Evolutionary conservation across 2,888 invertebrate species (phyloP), one percentile per base, ranked within the genome.

Genomic region (Hydroisotoma schaefferi): DNA sequence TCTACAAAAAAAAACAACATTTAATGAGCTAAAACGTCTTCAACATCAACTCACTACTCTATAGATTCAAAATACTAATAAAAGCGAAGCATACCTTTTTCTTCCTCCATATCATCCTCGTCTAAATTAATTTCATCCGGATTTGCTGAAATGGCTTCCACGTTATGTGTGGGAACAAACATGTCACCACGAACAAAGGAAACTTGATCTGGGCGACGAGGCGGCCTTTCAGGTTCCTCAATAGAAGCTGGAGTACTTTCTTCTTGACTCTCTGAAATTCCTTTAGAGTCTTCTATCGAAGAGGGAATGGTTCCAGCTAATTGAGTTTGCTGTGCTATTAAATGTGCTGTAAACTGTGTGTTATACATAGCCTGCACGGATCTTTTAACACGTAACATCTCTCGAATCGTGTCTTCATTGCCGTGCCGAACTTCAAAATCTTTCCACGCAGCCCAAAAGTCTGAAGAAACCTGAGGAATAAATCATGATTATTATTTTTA

Each of bases 391-490:
- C 98, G 83, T 73, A 99, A 80, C 97, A 99, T 97, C 81, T 99
- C 98, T 47, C 97, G 83, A 85, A 99, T 94, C 0, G 99, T 99
- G 75, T 99, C 99, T 78, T 99, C 98, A 79, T 99, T 99, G 18
- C 99, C 99, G 78, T 99, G 98, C 49, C 92, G 85, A 20, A 98
- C 92, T 81, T 99, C 99, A 80, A 99, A 99, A 75, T 98, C 95
- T 77, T 97, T 95, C 99, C 99, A 99, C 1, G 91, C 90, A 75
- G 93, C 90, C 98, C 99, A 99, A 78, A 99, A 99, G 58, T 90
- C 88, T 0, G 85, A 84, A 3, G 94, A 92, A 8, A 83, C 80
- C 82, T 82, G 59, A 59, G 69, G 73, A 67, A 52, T 52, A 54
- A 47, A 38, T 27, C 10, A 51, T 18, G 33, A 15, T 29, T 37